Conservation (phyloP, 2,888 invertebrate species). For the Drosophila differens region DNA sequence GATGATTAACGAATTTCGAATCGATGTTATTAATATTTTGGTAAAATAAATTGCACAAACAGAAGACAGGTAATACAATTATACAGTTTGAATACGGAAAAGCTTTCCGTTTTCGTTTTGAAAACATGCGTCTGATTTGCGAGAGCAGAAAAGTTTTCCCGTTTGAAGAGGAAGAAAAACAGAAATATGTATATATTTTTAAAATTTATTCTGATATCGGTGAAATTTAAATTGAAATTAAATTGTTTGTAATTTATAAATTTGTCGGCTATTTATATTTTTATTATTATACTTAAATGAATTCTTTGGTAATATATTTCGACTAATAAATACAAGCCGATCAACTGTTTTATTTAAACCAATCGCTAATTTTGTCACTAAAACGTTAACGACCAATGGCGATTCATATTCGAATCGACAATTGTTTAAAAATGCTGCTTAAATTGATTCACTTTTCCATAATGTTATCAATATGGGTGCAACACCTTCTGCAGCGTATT, state of each 20-base stretch:
- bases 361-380: not conserved
- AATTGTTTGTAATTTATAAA: not conserved
- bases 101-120: not conserved
- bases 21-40: not conserved
- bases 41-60: not conserved
- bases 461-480: not conserved
- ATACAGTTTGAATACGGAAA: not conserved
- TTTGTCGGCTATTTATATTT: not conserved
- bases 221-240: not conserved
- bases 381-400: not conserved
- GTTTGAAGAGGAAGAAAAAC: not conserved
- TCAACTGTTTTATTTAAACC: not conserved
- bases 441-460: not conserved
- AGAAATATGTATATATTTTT: not conserved
- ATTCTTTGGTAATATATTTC: not conserved
- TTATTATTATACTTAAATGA: not conserved
- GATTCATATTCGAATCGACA: not conserved
- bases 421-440: too few relatives aligned
- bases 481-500: conserved; percentile 4
- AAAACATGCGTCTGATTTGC: not conserved
- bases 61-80: not conserved
- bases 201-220: not conserved
- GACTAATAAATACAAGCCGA: not conserved
- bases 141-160: not conserved
- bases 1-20: not conserved